phyloP scores from a whole-genome alignment of 1,140 invertebrate species.

The Drosophila insularis region DNA sequence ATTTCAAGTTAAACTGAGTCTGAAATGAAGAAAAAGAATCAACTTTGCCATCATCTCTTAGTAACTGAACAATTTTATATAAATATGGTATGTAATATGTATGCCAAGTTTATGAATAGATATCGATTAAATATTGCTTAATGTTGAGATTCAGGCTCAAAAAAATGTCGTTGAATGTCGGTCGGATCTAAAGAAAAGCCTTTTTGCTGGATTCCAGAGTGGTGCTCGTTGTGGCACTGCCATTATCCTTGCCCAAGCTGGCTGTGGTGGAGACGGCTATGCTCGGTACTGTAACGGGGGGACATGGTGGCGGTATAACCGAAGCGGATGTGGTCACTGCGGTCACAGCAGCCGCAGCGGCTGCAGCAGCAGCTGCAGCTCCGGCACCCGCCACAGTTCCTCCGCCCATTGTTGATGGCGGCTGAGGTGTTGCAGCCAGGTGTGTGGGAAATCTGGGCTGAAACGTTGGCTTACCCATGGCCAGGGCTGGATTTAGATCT shows the following conservation, averaged over 20 bases:
- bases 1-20: background rate
- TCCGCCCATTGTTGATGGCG: background rate
- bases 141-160: conserved; percentile 18
- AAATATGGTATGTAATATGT: conserved; percentile 34
- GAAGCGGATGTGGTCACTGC: conserved; percentile 26
- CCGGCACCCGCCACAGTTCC: conserved; percentile 29
- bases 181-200: conserved; percentile 56
- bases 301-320: background rate
- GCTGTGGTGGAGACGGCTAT: conserved; percentile 70
- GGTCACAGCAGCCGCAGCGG: conserved; percentile 32
- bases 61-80: background rate
- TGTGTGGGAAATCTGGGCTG: conserved; percentile 79
- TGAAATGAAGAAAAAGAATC: background rate
- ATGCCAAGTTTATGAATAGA: conserved; percentile 60
- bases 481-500: conserved; percentile 80
- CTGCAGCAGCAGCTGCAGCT: conserved; percentile 27
- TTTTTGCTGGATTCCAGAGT: conserved; percentile 65
- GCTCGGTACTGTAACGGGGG: conserved; percentile 49
- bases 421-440: conserved; percentile 46
- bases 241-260: conserved; percentile 62
- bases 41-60: background rate
- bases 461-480: conserved; percentile 80
- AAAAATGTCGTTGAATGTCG: background rate
- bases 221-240: conserved; percentile 56
- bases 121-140: conserved; percentile 68